Evolutionary conservation across 1,140 invertebrate genomes (phyloP).

Genomic region (Drosophila lowei): DNA sequence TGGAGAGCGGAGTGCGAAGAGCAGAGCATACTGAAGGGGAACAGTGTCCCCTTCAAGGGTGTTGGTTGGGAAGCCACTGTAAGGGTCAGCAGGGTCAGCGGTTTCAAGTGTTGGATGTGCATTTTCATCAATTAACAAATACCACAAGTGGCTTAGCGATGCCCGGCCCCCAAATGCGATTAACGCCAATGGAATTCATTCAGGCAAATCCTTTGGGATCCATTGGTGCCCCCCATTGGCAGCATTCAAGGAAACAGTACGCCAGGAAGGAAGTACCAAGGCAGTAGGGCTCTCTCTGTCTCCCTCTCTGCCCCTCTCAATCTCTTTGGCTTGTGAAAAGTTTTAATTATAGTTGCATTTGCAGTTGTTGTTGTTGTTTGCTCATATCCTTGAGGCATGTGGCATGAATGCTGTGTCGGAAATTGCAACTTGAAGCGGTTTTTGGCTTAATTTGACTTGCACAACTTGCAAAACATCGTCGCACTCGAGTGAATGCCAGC

Average conservation of each 20-base stretch:
- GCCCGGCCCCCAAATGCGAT: constrained; percentile 55
- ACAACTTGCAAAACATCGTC: constrained; percentile 27
- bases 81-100: constrained; percentile 38
- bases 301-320: constrained; percentile 3
- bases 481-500: no score
- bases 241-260: not conserved
- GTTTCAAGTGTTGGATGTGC: constrained; percentile 52
- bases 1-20: not conserved
- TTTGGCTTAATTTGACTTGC: constrained; percentile 69
- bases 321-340: constrained; percentile 38
- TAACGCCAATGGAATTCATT: constrained; percentile 66
- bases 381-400: constrained; percentile 60
- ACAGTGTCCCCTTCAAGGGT: no score
- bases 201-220: constrained; percentile 26
- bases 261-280: not conserved
- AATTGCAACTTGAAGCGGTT: constrained; percentile 77
- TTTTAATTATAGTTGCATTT: constrained; percentile 76
- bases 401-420: constrained; percentile 58
- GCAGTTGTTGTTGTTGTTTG: constrained; percentile 36
- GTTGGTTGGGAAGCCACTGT: not conserved
- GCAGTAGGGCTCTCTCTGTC: not conserved
- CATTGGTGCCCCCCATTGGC: no score
- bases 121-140: constrained; percentile 70
- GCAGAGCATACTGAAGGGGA: no score
- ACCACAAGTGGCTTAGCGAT: constrained; percentile 56